Percentiles rank a stretch among this genome's conserved stretches.
Evolutionary conservation across 2,113 vertebrate genomes (phyloP).

Genomic region (Elephantulus edwardii): DNA sequence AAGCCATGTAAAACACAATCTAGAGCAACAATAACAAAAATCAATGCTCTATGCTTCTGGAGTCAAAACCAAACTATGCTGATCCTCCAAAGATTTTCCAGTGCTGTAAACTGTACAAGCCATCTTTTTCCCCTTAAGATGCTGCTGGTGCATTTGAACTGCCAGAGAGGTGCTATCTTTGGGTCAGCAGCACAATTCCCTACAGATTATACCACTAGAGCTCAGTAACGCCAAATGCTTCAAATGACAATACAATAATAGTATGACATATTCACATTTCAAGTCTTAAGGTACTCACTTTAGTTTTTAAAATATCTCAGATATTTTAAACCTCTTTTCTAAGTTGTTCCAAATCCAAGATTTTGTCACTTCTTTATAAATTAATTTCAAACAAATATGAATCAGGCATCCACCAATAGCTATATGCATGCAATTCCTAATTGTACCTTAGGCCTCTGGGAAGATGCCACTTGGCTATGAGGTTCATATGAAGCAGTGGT

Average conservation of each 20-base stretch:
- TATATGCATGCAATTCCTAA: neutral
- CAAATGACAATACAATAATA: neutral
- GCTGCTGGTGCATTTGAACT: too few relatives aligned
- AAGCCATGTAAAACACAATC: slow-evolving; percentile 36
- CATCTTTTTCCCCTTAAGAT: too few relatives aligned
- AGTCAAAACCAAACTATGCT: too few relatives aligned
- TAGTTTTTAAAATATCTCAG: slow-evolving; percentile 6
- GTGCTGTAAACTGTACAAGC: too few relatives aligned
- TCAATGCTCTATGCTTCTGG: neutral
- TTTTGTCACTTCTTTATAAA: neutral
- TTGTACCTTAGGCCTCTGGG: neutral
- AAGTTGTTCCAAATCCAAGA: neutral
- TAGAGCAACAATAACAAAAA: slow-evolving; percentile 6
- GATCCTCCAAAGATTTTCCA: too few relatives aligned
- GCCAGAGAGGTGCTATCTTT: too few relatives aligned
- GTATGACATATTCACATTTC: neutral
- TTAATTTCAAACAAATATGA: neutral
- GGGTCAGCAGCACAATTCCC: too few relatives aligned
- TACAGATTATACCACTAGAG: too few relatives aligned
- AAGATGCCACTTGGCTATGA: neutral
- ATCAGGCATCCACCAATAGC: neutral
- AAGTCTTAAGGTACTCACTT: neutral
- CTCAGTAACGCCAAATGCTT: too few relatives aligned
- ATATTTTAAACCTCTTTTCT: neutral
- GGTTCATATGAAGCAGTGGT: neutral